Evolutionary conservation across 2,113 vertebrate genomes (phyloP).

Genomic region (Sitta europaea): DNA sequence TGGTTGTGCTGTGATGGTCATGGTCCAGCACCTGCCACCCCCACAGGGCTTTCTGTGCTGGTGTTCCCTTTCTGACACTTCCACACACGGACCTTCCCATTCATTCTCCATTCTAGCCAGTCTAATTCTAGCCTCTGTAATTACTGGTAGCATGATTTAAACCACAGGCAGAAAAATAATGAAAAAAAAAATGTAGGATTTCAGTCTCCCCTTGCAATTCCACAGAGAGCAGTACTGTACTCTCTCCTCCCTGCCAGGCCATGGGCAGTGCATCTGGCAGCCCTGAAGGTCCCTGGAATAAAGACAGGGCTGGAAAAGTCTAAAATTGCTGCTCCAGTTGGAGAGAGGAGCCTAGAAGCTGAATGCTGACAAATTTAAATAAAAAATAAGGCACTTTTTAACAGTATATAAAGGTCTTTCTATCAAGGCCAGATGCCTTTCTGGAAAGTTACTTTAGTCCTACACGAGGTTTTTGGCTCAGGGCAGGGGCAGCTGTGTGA

Average conservation of each 20-base stretch:
- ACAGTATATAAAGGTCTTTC: constrained; percentile 2
- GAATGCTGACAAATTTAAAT: constrained; percentile 4
- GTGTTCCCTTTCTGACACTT: not conserved
- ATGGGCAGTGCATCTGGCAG: not conserved
- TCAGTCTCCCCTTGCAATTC: not conserved
- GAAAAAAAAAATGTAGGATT: not conserved
- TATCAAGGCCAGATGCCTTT: constrained; percentile 31
- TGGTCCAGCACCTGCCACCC: not conserved
- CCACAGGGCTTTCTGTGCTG: not conserved
- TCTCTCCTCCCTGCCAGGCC: not conserved
- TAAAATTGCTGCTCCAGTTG: not conserved
- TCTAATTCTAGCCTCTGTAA: not conserved
- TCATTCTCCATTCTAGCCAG: not conserved
- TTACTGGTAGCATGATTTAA: not conserved
- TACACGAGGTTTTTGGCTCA: constrained; percentile 37
- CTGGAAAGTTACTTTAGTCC: constrained; percentile 32
- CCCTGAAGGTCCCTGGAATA: not conserved
- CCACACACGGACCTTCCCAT: not conserved
- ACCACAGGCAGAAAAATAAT: not conserved
- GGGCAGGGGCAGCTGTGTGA: constrained; percentile 44
- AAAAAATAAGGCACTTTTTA: not conserved
- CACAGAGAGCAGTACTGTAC: not conserved
- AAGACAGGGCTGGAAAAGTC: not conserved
- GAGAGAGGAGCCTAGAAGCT: not conserved
- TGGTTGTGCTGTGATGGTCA: not conserved